Evolutionary conservation across 2,888 invertebrate genomes (phyloP).

Genomic region (Drosophila maculinotata): DNA sequence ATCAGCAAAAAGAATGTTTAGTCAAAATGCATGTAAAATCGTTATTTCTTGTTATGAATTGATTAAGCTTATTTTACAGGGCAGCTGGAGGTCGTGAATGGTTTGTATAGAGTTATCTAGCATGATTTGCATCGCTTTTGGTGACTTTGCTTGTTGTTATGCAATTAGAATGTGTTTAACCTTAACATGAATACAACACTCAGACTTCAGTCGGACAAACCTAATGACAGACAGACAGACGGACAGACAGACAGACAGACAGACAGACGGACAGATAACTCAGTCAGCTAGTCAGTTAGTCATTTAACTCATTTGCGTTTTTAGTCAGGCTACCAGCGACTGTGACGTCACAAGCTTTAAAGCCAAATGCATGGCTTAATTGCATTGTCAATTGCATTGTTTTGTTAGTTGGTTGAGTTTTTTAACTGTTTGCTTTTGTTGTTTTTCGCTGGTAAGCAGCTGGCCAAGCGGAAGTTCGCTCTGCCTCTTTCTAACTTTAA

Average conservation of each 20-base stretch:
- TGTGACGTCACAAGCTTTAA: slow-evolving; percentile 48
- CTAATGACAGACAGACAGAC: slow-evolving; percentile 8
- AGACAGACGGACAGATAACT: not conserved
- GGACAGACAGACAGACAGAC: not conserved
- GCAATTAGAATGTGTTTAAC: slow-evolving; percentile 65
- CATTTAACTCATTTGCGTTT: too few species aligned
- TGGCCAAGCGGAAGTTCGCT: slow-evolving; percentile 53
- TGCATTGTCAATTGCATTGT: slow-evolving; percentile 55
- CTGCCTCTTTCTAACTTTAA: slow-evolving; percentile 2
- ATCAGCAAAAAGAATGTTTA: too few species aligned
- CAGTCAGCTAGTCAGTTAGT: slow-evolving; percentile 13
- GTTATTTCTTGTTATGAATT: too few species aligned
- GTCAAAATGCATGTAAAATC: not conserved
- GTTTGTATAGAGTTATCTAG: not conserved
- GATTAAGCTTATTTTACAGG: slow-evolving; percentile 10
- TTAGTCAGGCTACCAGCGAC: not conserved
- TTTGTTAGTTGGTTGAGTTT: slow-evolving; percentile 29
- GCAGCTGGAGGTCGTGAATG: slow-evolving; percentile 13
- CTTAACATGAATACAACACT: slow-evolving; percentile 67
- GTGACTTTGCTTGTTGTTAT: slow-evolving; percentile 21
- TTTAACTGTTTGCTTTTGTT: slow-evolving; percentile 22
- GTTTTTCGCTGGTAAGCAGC: slow-evolving; percentile 40
- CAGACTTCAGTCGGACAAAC: slow-evolving; percentile 16
- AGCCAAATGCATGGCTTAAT: slow-evolving; percentile 46
- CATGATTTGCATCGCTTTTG: slow-evolving; percentile 33